phyloP scores from a whole-genome alignment of 2,113 vertebrate genomes.

The Electrona antarctica region DNA sequence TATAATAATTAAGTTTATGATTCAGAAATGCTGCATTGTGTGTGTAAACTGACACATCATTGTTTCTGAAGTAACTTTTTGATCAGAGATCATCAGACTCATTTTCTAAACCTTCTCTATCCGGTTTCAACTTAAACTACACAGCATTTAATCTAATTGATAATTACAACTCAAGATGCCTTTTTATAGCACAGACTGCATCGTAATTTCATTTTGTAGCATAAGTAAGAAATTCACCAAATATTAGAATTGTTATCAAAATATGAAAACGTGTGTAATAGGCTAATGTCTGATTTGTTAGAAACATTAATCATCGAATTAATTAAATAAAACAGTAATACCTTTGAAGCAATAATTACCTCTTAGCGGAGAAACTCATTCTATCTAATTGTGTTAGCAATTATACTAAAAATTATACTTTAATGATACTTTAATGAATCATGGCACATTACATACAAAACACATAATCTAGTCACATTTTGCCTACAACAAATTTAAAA shows the following conservation, averaged over 20 bases:
- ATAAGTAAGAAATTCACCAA: no score
- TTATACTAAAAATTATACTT: conserved; percentile 1
- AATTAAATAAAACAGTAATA: conserved; percentile 1
- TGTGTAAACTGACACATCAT: background rate
- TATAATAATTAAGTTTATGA: conserved; percentile 1
- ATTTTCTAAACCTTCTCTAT: conserved; percentile 12
- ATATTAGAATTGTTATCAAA: no score
- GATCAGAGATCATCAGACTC: conserved; percentile 39
- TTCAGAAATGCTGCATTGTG: conserved; percentile 9
- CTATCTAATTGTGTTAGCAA: background rate
- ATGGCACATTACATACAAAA: background rate
- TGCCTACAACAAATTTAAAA: background rate
- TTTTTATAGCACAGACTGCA: background rate
- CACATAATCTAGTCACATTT: conserved; percentile 8
- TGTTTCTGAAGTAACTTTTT: conserved; percentile 10
- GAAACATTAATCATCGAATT: background rate
- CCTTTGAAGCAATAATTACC: background rate
- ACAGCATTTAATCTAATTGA: conserved; percentile 20
- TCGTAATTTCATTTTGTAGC: background rate
- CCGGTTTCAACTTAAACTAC: conserved; percentile 10
- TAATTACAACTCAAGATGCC: background rate
- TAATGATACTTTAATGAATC: background rate
- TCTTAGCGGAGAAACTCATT: background rate
- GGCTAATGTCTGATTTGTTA: background rate
- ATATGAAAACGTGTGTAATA: background rate